Base-by-base conservation (phyloP, 2,113 vertebrate species). In the Smithornis capensis region DNA sequence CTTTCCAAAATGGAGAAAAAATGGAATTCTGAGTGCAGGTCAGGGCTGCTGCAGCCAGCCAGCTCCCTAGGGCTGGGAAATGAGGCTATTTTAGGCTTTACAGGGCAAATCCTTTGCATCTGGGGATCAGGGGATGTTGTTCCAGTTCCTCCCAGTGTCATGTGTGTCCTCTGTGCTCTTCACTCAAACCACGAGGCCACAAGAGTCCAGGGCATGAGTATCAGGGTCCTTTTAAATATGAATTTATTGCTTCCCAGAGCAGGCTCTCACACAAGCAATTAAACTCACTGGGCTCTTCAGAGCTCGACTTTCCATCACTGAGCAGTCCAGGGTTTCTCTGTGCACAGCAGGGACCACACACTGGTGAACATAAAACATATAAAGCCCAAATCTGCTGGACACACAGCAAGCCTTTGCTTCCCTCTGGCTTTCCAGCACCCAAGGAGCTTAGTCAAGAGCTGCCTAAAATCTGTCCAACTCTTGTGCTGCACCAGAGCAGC, bases 161-260 rank as follows among this genome's bases (percentile, higher is more conserved):
- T 4, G 0, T 1, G 6, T 7, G 19, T 6, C 44, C 69, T 45
- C 22, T 29, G 19, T 18, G 55, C 40, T 65, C 65, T 37, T n/a
- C 69, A 14, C 11, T 64, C 64, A 40, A n/a, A 68, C 8, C 13
- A 10, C 0, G 22, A 74, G 33, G 27, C 44, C 68, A 35, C 44
- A 27, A 9, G 38, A 65, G 31, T 9, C 10, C n/a, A 24, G 38
- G 5, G 8, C 27, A 10, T 4, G 11, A 33, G 14, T 4, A 16
- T 17, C 16, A 29, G 2, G 3, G 7, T 19, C n/a, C n/a, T 68
- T 84, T 65, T 5, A 47, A 65, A 35, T 24, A 55, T 5, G 0
- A 23, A 1, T 16, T 67, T 17, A 55, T 9, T 55, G 56, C 40
- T 74, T 42, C 31, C 29, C 65, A 67, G 83, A 40, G 59, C 55